These are phyloP conservation scores for Sinocyclocheilus anophthalmus DNA, from an alignment of 2,113 vertebrate genomes.

Conservation along the genomic window DNA sequence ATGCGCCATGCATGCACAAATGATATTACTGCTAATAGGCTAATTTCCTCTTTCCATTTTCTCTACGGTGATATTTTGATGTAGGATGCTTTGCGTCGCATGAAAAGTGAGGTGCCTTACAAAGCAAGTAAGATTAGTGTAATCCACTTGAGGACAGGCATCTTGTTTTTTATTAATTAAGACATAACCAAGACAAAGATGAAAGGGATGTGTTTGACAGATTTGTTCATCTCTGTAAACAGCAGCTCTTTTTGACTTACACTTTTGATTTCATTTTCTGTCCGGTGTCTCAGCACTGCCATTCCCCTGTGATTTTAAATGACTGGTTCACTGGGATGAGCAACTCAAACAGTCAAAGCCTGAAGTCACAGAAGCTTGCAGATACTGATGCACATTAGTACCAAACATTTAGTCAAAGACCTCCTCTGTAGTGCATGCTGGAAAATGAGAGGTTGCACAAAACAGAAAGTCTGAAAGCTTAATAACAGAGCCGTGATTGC, in stretches of 20 bases:
- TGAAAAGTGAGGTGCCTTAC: background rate
- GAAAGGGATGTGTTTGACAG: slow-evolving; percentile 7
- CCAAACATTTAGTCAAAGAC: background rate
- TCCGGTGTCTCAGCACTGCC: background rate
- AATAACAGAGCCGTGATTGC: slow-evolving; percentile 44
- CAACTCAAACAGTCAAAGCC: background rate
- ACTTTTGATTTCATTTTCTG: slow-evolving; percentile 32
- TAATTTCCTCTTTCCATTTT: slow-evolving; percentile 20
- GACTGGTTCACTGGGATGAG: background rate
- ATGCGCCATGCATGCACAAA: background rate
- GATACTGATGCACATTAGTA: background rate
- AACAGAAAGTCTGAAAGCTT: background rate
- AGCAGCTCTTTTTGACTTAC: background rate
- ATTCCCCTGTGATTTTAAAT: slow-evolving; percentile 26
- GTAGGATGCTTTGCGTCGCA: background rate
- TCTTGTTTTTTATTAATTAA: background rate
- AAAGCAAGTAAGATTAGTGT: background rate
- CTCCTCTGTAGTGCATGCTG: background rate
- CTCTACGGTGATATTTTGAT: background rate
- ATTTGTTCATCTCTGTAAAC: background rate
- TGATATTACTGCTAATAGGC: slow-evolving; percentile 26
- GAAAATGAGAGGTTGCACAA: slow-evolving; percentile 25
- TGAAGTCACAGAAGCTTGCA: background rate
- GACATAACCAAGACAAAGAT: background rate
- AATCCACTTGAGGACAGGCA: background rate